Evolutionary conservation across 2,797 vertebrate genomes (phyloP), one percentile per base, ranked within the genome.

Genomic region (Lacerta viridis): DNA sequence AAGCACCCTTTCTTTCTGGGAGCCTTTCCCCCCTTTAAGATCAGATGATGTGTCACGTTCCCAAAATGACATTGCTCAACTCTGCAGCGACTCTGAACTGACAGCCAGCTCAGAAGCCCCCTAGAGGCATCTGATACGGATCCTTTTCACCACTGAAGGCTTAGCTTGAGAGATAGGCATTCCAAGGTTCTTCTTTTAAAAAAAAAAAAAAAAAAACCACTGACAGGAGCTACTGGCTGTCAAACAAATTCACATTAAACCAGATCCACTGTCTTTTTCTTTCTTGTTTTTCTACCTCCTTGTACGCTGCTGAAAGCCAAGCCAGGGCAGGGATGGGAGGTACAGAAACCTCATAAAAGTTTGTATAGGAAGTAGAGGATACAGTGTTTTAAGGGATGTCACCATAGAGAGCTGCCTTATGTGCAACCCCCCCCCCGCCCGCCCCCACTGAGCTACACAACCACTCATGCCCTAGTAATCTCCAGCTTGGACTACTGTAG

Each of bases 21-120:
- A 50, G 89, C 41, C 83, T 92, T 80, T 92, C 1, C 1, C 2
- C 20, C 20, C 78, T 25, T 0, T 41, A 77, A 90, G 77, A 92
- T 76, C 87, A 68, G 88, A 88, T 39, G 64, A 84, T 41, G 41
- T 68, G 82, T 78, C 90, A 78, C 80, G 46, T 84, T 46, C 41
- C 11, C 5, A 77, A 75, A 29, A 33, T 74, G 85, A 72, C 86
- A 64, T 36, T 23, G 55, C 23, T 39, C 68, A 0, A 41, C 77
- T 79, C 68, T 61, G 27, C 85, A 84, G 88, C 2, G 2, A n/a
- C 18, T 85, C 59, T 41, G 78, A 84, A 27, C 23, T 72, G 91
- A 77, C 66, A 85, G 88, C 50, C 59, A 59, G 15, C 13, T 39
- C 43, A 55, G 90, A 41, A 29, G 0, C 71, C 5, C 39, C 80